Conservation (phyloP, 2,113 vertebrate genomes). For the Muntiacus muntjak region DNA sequence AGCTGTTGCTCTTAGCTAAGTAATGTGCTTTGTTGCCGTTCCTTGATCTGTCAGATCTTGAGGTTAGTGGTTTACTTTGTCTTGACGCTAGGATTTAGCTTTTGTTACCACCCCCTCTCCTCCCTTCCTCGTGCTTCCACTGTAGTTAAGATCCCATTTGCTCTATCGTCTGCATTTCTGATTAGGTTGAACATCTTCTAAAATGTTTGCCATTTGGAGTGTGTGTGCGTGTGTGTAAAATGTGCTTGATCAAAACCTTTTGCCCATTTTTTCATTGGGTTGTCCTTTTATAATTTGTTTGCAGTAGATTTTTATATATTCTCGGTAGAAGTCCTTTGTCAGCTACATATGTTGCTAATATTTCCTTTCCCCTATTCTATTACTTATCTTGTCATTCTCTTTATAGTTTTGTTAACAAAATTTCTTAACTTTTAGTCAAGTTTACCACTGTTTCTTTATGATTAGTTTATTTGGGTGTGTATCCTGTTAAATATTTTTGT, state of each 20-base stretch:
- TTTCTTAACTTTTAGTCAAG: not conserved
- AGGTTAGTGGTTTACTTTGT: too few relatives aligned
- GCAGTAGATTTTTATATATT: not conserved
- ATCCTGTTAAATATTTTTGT: not conserved
- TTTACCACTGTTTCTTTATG: not conserved
- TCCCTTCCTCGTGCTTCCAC: not conserved
- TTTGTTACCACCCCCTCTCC: too few relatives aligned
- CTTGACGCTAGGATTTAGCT: accelerated
- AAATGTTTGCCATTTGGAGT: not conserved
- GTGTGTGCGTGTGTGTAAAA: not conserved
- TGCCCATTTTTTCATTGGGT: not conserved
- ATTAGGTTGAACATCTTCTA: not conserved
- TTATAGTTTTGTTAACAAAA: not conserved
- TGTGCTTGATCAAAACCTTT: not conserved
- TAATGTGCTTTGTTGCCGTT: not conserved
- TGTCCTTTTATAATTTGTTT: not conserved
- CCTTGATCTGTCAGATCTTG: not conserved
- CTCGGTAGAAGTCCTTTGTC: not conserved
- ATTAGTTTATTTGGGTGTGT: not conserved
- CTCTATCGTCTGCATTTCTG: not conserved
- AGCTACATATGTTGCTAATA: not conserved
- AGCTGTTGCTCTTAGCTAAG: not conserved
- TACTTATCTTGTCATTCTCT: not conserved
- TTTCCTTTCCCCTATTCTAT: not conserved
- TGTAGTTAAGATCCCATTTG: not conserved